Evolutionary conservation across 2,888 invertebrate genomes (phyloP).

Genomic region (Tachina lurida): DNA sequence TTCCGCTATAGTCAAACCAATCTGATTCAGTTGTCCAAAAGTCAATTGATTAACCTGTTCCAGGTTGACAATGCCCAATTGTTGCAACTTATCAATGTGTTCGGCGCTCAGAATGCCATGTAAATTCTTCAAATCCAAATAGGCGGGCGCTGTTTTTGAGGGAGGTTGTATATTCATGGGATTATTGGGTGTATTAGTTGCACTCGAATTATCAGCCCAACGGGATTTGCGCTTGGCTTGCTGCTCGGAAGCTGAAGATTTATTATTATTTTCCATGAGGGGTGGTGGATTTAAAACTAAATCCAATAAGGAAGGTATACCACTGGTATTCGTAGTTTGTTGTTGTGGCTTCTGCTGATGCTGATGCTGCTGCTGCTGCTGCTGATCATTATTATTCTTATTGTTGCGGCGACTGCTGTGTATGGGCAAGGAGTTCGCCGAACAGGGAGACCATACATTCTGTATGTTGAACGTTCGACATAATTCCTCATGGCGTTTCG

Average conservation of each 20-base stretch:
- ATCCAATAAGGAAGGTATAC: constrained; percentile 81
- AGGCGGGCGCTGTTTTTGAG: constrained; percentile 76
- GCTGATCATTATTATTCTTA: constrained; percentile 56
- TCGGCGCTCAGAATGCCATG: constrained; percentile 85
- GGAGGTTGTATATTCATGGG: constrained; percentile 69
- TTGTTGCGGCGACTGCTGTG: constrained; percentile 63
- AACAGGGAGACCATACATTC: constrained; percentile 76
- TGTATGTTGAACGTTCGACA: constrained; percentile 82
- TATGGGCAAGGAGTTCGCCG: constrained; percentile 66
- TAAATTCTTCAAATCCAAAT: constrained; percentile 85
- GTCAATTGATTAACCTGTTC: constrained; percentile 86
- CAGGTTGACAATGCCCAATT: constrained; percentile 86
- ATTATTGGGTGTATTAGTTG: constrained; percentile 20
- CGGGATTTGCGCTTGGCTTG: constrained; percentile 80
- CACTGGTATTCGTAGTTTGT: constrained; percentile 60
- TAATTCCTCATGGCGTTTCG: constrained; percentile 83
- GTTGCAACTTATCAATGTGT: constrained; percentile 85
- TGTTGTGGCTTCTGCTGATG: constrained; percentile 68
- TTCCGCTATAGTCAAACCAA: constrained; percentile 85
- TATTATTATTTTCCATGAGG: constrained; percentile 49
- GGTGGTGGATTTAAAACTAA: constrained; percentile 81
- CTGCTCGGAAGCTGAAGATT: constrained; percentile 66
- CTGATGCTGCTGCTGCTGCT: constrained; percentile 65
- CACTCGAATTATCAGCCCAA: constrained; percentile 78
- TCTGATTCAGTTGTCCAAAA: constrained; percentile 85